A percentile compares a stretch with the other conserved stretches of the same genome.
Conservation (phyloP, 1,140 invertebrate genomes). For the Drosophila rhopaloa region DNA sequence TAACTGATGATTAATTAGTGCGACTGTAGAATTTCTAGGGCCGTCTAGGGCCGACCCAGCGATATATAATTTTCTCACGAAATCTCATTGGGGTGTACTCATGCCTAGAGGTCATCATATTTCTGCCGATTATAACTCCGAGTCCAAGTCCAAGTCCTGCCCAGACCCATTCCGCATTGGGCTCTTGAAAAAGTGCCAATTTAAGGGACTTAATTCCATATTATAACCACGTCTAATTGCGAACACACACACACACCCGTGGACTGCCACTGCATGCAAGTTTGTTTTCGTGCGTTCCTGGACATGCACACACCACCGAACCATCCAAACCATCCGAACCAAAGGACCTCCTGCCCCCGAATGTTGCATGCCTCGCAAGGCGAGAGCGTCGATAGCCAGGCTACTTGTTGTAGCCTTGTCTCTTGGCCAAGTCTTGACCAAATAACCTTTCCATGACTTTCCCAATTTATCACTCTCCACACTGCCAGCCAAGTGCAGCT, state of each 20-base stretch:
- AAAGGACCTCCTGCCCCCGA: conserved; percentile 15
- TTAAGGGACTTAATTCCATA: conserved; percentile 71
- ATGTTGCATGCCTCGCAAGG: conserved; percentile 52
- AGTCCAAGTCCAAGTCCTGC: conserved; percentile 6
- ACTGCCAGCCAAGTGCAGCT: conserved; percentile 32
- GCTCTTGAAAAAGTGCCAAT: conserved; percentile 60
- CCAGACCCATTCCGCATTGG: conserved; percentile 34
- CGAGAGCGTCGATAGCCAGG: conserved; percentile 27
- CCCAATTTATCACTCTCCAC: conserved; percentile 57
- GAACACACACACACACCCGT: conserved; percentile 16
- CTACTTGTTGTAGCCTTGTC: conserved; percentile 57
- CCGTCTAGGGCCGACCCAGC: conserved; percentile 23
- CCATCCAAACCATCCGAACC: background rate
- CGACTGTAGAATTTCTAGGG: conserved; percentile 35
- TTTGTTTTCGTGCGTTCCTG: conserved; percentile 58
- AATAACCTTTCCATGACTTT: conserved; percentile 68
- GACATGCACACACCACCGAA: conserved; percentile 47
- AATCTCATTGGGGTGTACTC: conserved; percentile 49
- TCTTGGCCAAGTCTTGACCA: conserved; percentile 54
- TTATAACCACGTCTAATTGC: conserved; percentile 65
- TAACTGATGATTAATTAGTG: conserved; percentile 78
- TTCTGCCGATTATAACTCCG: conserved; percentile 45
- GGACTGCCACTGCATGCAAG: conserved; percentile 33
- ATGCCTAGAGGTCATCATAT: conserved; percentile 69
- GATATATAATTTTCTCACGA: conserved; percentile 71